A percentile compares a stretch with the other conserved stretches of the same genome.
These are phyloP conservation scores for Crotalus horridus DNA, from an alignment of 2,113 vertebrate species.

Conservation along the genomic window DNA sequence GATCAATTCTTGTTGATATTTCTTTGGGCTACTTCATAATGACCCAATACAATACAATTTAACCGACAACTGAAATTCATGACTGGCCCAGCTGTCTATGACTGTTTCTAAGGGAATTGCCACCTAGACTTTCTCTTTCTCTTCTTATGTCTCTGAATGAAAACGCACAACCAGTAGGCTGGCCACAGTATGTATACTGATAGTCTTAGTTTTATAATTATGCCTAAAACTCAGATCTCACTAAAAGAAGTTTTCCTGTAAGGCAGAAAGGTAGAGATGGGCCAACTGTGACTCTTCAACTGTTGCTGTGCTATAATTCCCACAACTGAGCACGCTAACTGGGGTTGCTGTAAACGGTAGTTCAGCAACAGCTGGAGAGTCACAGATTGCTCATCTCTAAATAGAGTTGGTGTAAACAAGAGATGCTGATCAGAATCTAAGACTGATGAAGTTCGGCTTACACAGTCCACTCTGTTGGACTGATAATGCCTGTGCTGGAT, in stretches of 20 bases:
- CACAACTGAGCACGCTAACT: not conserved
- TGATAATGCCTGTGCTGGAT: not conserved
- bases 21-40: not conserved
- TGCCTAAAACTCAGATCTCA: not conserved
- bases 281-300: not conserved
- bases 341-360: not conserved
- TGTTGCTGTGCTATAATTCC: not conserved
- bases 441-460: too few species aligned
- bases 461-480: not conserved
- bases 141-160: not conserved
- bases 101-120: constrained; percentile 13
- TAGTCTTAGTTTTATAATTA: constrained; percentile 25
- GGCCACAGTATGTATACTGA: not conserved
- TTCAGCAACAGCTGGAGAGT: not conserved
- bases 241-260: not conserved
- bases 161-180: not conserved
- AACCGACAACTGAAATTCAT: not conserved
- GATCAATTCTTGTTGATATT: not conserved
- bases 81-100: not conserved
- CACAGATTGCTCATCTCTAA: not conserved
- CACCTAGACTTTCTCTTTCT: not conserved
- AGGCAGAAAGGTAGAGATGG: not conserved
- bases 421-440: not conserved
- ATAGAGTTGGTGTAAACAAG: not conserved
- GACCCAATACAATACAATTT: constrained; percentile 10